phyloP scores from a whole-genome alignment of 2,797 vertebrate genomes.

The Acanthurus tractus region DNA sequence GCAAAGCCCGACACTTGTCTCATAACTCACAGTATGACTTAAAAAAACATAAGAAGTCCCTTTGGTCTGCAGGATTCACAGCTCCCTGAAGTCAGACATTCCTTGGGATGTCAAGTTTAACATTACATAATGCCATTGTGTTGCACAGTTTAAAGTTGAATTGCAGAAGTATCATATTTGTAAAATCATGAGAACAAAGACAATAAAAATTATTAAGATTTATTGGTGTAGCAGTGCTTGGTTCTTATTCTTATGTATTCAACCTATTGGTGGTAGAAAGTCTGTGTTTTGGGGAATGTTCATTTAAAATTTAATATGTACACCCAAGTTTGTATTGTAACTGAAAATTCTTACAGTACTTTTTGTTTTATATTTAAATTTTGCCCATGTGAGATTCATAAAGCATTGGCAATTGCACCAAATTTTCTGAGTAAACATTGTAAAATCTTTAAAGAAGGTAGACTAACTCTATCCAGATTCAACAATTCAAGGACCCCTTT shows the following conservation, averaged over 20 bases:
- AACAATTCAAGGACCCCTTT: too few species aligned
- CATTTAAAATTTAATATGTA: background rate
- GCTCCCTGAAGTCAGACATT: conserved; percentile 66
- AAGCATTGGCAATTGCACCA: too few species aligned
- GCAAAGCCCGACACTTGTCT: conserved; percentile 15
- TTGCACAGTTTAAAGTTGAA: conserved; percentile 84
- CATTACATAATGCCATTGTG: conserved; percentile 83
- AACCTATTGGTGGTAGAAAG: background rate
- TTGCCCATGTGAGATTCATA: too few species aligned
- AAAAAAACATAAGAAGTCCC: conserved; percentile 9
- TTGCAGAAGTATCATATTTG: conserved; percentile 85
- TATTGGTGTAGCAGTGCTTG: conserved; percentile 39
- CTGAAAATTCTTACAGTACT: too few species aligned
- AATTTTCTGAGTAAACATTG: too few species aligned
- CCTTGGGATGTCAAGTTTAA: conserved; percentile 54
- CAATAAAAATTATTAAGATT: conserved; percentile 82
- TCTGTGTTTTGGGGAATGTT: background rate
- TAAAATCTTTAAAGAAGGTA: too few species aligned
- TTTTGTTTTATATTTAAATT: too few species aligned
- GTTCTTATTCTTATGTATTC: conserved; percentile 79
- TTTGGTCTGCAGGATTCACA: conserved; percentile 69
- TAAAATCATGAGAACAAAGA: conserved; percentile 85
- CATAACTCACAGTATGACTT: conserved; percentile 27
- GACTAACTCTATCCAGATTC: too few species aligned
- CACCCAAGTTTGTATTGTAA: background rate